A percentile compares a stretch with the other conserved stretches of the same genome.
Conservation (phyloP, 2,888 invertebrate species). For the Troides aeacus region DNA sequence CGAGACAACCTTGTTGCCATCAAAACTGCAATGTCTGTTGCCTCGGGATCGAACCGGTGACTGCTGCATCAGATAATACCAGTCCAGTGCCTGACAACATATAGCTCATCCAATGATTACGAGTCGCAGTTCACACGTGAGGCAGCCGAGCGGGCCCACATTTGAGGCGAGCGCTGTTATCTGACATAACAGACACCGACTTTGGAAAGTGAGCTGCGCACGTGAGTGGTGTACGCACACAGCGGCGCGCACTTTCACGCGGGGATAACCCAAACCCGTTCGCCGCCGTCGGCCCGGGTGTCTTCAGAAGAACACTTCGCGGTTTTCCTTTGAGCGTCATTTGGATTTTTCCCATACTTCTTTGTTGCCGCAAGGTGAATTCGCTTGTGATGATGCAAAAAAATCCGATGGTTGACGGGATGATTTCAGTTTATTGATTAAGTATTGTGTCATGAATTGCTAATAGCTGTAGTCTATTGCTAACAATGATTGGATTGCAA, state of each 20-base stretch:
- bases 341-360: conserved; percentile 18
- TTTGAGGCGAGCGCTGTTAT: background rate
- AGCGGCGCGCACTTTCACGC: conserved; percentile 55
- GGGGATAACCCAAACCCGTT: conserved; percentile 53
- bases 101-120: too few species aligned
- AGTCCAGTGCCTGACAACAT: too few species aligned
- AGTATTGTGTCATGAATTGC: too few species aligned
- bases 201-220: conserved; percentile 28
- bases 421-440: too few species aligned
- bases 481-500: too few species aligned
- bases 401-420: background rate
- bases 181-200: background rate
- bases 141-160: too few species aligned
- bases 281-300: background rate
- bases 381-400: background rate
- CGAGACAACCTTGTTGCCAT: too few species aligned
- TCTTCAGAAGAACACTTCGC: conserved; percentile 19
- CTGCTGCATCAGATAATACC: too few species aligned
- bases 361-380: conserved; percentile 7
- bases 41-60: too few species aligned
- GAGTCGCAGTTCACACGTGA: too few species aligned
- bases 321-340: conserved; percentile 27
- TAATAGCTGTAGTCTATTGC: too few species aligned
- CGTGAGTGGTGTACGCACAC: conserved; percentile 33
- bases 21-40: too few species aligned